Base-by-base conservation (phyloP, 2,888 invertebrate species). In the Limnephilus lunatus region DNA sequence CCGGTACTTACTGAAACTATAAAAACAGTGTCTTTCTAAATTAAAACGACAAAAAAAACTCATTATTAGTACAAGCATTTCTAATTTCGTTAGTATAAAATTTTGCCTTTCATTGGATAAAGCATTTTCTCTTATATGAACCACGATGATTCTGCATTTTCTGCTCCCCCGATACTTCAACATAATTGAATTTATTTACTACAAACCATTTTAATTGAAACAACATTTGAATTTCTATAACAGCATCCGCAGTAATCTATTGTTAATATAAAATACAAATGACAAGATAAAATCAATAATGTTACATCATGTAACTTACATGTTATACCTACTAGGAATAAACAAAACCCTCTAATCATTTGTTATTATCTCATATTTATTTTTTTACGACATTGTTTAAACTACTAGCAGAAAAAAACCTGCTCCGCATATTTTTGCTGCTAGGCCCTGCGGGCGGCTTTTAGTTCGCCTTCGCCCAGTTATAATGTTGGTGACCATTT, bases 41-140 rank as follows among this genome's bases (percentile, higher is more conserved):
- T 68, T 25, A 2, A 68, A 68, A 68, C 4, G 19, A 0, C 5
- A 19, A 53, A 68, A 68, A 68, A 68, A 25, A 1, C 25, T 68
- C 68, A 68, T 68, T 68, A 68, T n/a, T n/a, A 68, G 68, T 68
- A 68, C 68, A 68, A 68, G n/a, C 68, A 68, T 68, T 68, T 68
- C 68, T 68, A 68, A 68, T 68, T 68, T 68, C 68, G 68, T 68
- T 68, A 68, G n/a, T 68, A 25, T n/a, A n/a, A n/a, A n/a, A n/a
- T n/a, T 68, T 25, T 68, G 25, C 68, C 25, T 68, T n/a, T 68
- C 68, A 68, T 68, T n/a, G 25, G 68, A 25, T 25, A 68, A 68
- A 68, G 25, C 25, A 68, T 9, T 25, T 68, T 68, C 68, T 25
- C 25, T 68, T 25, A 25, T 68, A 68, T n/a, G 9, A 68, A 68